A percentile compares a stretch with the other conserved stretches of the same genome.
These are phyloP conservation scores for Lepilemur ruficaudatus DNA, from an alignment of 2,797 vertebrate species.

Conservation along the genomic window DNA sequence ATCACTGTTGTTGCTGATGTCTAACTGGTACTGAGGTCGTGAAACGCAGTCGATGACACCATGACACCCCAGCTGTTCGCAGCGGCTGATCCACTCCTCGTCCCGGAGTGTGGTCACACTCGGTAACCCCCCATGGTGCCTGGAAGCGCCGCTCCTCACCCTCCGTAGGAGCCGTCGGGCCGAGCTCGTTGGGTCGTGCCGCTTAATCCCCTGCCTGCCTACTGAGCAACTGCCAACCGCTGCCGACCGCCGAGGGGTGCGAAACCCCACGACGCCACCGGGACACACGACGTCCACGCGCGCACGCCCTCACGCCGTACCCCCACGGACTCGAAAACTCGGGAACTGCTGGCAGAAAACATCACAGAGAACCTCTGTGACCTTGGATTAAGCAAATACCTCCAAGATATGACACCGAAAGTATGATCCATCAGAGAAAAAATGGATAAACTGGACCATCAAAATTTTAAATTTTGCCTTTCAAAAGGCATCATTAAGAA, in stretches of 20 bases:
- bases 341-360: background rate
- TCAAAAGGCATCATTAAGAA: background rate
- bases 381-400: background rate
- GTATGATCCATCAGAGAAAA: background rate
- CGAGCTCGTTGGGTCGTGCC: fast-evolving
- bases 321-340: background rate
- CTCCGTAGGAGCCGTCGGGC: fast-evolving
- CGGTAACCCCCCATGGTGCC: fast-evolving
- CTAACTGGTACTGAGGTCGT: background rate
- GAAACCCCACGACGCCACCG: no score
- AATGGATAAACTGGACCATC: background rate
- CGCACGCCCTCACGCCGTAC: no score
- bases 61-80: fast-evolving
- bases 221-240: background rate
- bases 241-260: fast-evolving
- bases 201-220: fast-evolving
- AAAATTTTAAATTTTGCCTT: background rate
- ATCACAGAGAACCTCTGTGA: background rate
- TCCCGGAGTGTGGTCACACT: fast-evolving
- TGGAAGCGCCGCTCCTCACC: fast-evolving
- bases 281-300: fast-evolving
- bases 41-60: background rate
- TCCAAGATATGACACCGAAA: background rate
- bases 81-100: fast-evolving
- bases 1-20: fast-evolving